A percentile compares a stretch with the other conserved stretches of the same genome.
Conservation (phyloP, 2,888 invertebrate species). For the Linnaemya vulpina region DNA sequence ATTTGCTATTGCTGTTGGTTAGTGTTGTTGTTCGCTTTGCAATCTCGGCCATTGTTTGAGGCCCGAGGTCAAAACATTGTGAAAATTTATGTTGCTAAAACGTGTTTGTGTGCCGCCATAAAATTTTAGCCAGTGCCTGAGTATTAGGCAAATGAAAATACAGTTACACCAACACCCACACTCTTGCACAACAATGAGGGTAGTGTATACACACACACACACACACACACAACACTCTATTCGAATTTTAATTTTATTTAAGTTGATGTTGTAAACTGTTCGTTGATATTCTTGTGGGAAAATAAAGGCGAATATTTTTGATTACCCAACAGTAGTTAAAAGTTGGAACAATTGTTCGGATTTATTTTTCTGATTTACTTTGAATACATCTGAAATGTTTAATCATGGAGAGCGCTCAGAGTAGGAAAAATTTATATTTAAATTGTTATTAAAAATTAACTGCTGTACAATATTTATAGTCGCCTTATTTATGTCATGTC, state of each 20-base stretch:
- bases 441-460: no score
- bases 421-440: no score
- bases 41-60: constrained; percentile 75
- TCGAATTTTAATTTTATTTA: background rate
- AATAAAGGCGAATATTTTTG: background rate
- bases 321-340: background rate
- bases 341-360: background rate
- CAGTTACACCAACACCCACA: background rate
- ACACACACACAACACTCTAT: no score
- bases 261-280: constrained; percentile 6
- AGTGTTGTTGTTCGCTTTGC: constrained; percentile 61
- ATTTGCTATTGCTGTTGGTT: constrained; percentile 31
- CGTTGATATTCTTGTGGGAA: background rate
- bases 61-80: constrained; percentile 71
- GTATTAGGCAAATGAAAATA: constrained; percentile 15
- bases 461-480: no score
- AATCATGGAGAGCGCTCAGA: no score
- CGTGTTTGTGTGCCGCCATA: constrained; percentile 60
- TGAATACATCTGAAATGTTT: no score
- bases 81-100: constrained; percentile 72
- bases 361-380: no score
- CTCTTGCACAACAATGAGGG: background rate
- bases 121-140: constrained; percentile 33
- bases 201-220: no score
- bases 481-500: no score